Conservation (phyloP, 1,140 invertebrate species). For the Drosophila ambigua region DNA sequence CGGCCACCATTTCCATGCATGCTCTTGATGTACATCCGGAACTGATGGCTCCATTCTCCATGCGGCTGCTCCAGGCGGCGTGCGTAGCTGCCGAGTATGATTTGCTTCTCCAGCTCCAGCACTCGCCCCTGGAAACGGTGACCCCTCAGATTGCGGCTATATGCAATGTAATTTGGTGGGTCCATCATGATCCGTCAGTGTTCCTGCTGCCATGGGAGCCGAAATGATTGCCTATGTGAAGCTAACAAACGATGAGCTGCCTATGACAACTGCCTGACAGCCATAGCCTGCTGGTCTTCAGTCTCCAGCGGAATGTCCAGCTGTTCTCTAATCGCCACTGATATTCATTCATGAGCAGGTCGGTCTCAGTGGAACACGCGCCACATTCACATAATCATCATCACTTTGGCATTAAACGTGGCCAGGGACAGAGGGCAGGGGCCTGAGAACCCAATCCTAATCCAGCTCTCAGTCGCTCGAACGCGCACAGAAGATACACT, state of each 20-base stretch:
- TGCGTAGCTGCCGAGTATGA: slow-evolving; percentile 3
- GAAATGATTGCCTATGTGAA: no score
- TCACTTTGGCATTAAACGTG: slow-evolving; percentile 38
- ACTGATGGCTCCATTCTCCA: neutral
- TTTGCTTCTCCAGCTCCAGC: neutral
- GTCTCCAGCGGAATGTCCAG: neutral
- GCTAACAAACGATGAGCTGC: no score
- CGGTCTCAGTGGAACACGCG: neutral
- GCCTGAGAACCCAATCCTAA: slow-evolving; percentile 63
- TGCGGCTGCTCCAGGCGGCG: slow-evolving; percentile 21
- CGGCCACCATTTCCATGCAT: neutral
- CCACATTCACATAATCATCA: slow-evolving; percentile 7
- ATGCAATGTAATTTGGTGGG: neutral
- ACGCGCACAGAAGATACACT: neutral
- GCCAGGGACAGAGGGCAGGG: slow-evolving; percentile 22
- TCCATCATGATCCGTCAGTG: no score
- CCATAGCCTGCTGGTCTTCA: no score
- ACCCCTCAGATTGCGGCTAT: slow-evolving; percentile 6
- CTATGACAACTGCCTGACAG: no score
- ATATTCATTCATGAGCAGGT: slow-evolving; percentile 57
- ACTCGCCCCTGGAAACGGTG: no score
- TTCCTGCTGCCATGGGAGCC: no score
- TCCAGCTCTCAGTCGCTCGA: slow-evolving; percentile 57
- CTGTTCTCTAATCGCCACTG: neutral
- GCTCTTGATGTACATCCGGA: neutral